phyloP scores from a whole-genome alignment of 2,113 vertebrate species.

The Apodemus speciosus region DNA sequence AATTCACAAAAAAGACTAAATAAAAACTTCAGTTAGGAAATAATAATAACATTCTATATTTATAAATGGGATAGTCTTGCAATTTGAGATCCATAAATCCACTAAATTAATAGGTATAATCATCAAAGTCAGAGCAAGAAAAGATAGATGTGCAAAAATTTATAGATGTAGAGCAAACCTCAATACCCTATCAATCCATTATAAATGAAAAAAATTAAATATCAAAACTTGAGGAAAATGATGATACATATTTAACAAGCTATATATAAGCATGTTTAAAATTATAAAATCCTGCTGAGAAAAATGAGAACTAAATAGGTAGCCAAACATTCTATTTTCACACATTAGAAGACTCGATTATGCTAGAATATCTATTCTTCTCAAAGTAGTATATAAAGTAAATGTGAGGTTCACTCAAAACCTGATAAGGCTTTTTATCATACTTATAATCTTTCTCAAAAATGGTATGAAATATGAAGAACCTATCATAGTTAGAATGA shows the following conservation, averaged over 20 bases:
- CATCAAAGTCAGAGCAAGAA: not conserved
- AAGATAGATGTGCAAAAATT: not conserved
- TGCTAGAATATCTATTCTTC: not conserved
- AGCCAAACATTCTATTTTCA: not conserved
- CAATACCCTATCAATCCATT: not conserved
- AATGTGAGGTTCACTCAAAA: not conserved
- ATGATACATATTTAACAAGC: not conserved
- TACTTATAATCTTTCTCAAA: not conserved
- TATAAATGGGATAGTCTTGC: not conserved
- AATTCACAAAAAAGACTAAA: not conserved
- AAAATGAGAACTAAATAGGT: not conserved
- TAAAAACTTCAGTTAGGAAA: not conserved
- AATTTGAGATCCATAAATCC: not conserved
- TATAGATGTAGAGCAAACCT: not conserved
- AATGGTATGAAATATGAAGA: not conserved
- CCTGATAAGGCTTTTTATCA: not conserved
- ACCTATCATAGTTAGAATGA: not conserved
- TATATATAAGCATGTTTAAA: too few relatives aligned
- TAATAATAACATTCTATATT: not conserved
- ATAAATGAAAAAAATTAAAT: slow-evolving; percentile 1
- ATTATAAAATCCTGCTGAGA: not conserved
- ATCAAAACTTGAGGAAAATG: not conserved
- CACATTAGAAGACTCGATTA: not conserved
- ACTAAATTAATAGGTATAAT: not conserved
- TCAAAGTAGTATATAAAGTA: not conserved